phyloP scores from a whole-genome alignment of 1,140 invertebrate genomes.

The Rhagoletis pomonella region DNA sequence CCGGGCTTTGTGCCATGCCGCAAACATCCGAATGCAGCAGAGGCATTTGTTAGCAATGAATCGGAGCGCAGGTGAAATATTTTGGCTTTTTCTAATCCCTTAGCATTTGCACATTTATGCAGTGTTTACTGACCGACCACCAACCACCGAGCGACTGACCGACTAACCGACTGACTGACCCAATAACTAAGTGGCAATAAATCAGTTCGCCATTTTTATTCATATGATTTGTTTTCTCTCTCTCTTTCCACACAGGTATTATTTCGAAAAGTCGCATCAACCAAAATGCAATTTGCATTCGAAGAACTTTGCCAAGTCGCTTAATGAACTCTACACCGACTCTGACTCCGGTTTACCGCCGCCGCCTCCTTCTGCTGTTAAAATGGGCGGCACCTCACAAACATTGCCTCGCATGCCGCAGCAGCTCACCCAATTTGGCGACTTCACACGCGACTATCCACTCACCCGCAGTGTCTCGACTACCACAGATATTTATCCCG shows the following conservation, averaged over 20 bases:
- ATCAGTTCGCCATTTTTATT: not conserved
- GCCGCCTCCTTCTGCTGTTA: slow-evolving; percentile 50
- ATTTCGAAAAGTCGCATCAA: slow-evolving; percentile 68
- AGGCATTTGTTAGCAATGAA: slow-evolving; percentile 46
- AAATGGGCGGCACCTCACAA: slow-evolving; percentile 42
- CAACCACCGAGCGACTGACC: not conserved
- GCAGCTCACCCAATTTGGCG: slow-evolving; percentile 60
- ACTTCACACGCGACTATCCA: slow-evolving; percentile 70
- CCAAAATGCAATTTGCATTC: slow-evolving; percentile 70
- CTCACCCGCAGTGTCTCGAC: slow-evolving; percentile 72
- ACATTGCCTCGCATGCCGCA: slow-evolving; percentile 18
- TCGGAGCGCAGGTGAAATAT: slow-evolving; percentile 53
- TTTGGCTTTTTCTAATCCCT: not conserved
- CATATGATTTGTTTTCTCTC: slow-evolving; percentile 11
- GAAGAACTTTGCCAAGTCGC: slow-evolving; percentile 70
- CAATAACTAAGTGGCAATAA: not conserved
- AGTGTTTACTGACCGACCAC: no score
- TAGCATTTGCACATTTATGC: no score
- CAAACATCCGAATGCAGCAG: slow-evolving; percentile 55
- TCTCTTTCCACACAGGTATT: slow-evolving; percentile 62
- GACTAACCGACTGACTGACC: not conserved
- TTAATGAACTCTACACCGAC: slow-evolving; percentile 71
- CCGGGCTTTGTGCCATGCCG: slow-evolving; percentile 53
- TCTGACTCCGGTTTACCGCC: slow-evolving; percentile 42
- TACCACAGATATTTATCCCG: slow-evolving; percentile 68